Conservation (phyloP, 2,888 invertebrate genomes). For the Malthinus flaveolus region DNA sequence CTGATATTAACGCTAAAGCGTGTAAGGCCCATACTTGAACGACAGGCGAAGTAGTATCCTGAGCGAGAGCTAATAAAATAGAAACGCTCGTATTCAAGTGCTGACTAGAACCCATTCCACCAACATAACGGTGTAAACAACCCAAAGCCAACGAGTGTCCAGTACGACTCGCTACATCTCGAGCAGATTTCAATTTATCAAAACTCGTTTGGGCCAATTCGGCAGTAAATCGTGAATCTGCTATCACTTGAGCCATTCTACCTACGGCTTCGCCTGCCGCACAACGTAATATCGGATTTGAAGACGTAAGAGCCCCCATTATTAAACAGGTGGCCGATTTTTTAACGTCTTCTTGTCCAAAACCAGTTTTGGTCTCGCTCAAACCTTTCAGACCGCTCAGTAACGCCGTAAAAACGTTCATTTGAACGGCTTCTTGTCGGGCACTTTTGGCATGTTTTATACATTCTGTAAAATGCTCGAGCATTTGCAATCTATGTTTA, state of each 20-base stretch:
- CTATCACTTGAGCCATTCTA: slow-evolving; percentile 86
- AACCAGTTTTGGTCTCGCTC: slow-evolving; percentile 81
- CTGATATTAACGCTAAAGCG: slow-evolving; percentile 92
- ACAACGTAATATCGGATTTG: slow-evolving; percentile 82
- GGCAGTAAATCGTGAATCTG: slow-evolving; percentile 84
- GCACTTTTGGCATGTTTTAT: slow-evolving; percentile 91
- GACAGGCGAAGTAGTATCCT: slow-evolving; percentile 89
- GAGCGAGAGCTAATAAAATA: slow-evolving; percentile 89
- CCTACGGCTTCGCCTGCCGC: slow-evolving; percentile 95
- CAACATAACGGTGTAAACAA: slow-evolving; percentile 92
- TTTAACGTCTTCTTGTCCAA: slow-evolving; percentile 89
- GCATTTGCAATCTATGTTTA: slow-evolving; percentile 96
- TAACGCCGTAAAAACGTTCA: slow-evolving; percentile 94
- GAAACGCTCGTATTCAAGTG: slow-evolving; percentile 93
- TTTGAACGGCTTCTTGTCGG: slow-evolving; percentile 92
- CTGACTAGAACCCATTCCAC: slow-evolving; percentile 94
- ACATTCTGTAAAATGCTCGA: slow-evolving; percentile 95
- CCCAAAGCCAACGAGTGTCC: slow-evolving; percentile 93
- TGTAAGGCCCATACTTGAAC: slow-evolving; percentile 99
- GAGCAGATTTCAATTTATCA: slow-evolving; percentile 81
- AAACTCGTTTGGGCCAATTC: slow-evolving; percentile 89
- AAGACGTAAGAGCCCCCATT: slow-evolving; percentile 74
- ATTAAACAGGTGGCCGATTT: slow-evolving; percentile 81
- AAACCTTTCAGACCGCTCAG: slow-evolving; percentile 86
- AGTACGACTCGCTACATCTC: slow-evolving; percentile 85